Conservation (phyloP, 2,113 vertebrate genomes). For the Glaucomys volans region DNA sequence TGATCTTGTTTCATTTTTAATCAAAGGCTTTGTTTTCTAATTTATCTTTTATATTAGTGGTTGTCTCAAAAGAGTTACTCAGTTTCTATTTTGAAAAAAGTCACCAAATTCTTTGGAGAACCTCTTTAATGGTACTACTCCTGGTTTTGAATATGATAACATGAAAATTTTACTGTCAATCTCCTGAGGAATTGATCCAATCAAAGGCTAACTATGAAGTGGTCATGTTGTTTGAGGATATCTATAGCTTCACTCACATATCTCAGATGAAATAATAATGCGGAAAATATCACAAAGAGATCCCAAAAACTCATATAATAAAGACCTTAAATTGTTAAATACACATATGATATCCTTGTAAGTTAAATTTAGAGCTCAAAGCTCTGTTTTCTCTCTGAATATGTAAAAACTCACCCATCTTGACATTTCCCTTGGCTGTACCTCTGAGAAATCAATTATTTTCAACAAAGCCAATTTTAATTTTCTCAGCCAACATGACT, state of each 20-base stretch:
- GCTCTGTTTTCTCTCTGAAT: no score
- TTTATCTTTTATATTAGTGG: not conserved
- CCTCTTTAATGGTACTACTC: not conserved
- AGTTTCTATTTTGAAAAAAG: not conserved
- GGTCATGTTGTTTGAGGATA: not conserved
- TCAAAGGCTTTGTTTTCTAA: no score
- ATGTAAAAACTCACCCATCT: no score
- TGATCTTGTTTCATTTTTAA: no score
- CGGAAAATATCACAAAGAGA: conserved; percentile 8
- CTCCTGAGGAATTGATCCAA: not conserved
- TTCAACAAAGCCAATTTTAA: no score
- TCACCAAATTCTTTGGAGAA: not conserved
- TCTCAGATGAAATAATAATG: conserved; percentile 34
- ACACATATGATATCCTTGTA: conserved; percentile 67
- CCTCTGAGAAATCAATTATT: no score
- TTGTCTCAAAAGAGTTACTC: not conserved
- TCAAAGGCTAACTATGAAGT: conserved; percentile 46
- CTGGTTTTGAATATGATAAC: not conserved
- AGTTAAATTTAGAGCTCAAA: no score
- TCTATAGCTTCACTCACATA: not conserved
- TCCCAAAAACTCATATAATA: conserved; percentile 15
- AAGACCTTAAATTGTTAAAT: conserved; percentile 70
- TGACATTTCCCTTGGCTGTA: no score
- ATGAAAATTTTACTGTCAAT: not conserved
- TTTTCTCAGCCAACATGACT: no score